phyloP scores from a whole-genome alignment of 2,888 invertebrate species.

The Choristoneura rosaceana region DNA sequence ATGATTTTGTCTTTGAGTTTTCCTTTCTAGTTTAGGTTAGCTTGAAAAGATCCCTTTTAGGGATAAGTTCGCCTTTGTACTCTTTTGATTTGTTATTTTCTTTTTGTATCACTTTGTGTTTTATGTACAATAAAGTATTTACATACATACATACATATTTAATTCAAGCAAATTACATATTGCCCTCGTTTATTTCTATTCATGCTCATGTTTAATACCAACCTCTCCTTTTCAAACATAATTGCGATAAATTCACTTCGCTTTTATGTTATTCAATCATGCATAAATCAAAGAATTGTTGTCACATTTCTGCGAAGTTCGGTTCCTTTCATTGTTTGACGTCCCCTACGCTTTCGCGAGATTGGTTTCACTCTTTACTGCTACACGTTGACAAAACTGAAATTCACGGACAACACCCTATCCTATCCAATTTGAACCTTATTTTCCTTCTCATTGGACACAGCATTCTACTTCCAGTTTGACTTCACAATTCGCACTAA shows the following conservation, averaged over 20 bases:
- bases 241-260: slow-evolving; percentile 33
- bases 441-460: slow-evolving; percentile 8
- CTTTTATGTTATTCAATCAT: slow-evolving; percentile 41
- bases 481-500: slow-evolving; percentile 10
- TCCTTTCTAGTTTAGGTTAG: too few relatives aligned
- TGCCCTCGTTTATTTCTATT: slow-evolving; percentile 1
- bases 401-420: not conserved
- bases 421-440: slow-evolving; percentile 23
- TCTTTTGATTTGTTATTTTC: too few relatives aligned
- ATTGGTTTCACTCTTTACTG: slow-evolving; percentile 76
- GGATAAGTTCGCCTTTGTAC: too few relatives aligned
- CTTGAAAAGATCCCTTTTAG: too few relatives aligned
- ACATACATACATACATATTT: too few relatives aligned
- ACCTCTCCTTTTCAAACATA: slow-evolving; percentile 20
- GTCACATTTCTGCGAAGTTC: slow-evolving; percentile 51
- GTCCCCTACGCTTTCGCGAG: slow-evolving; percentile 67
- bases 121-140: too few relatives aligned
- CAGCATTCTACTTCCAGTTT: not conserved
- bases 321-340: slow-evolving; percentile 58
- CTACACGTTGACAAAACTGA: slow-evolving; percentile 29
- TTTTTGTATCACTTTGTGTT: too few relatives aligned
- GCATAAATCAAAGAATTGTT: slow-evolving; percentile 42
- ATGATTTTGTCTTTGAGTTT: too few relatives aligned
- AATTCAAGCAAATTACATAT: not conserved
- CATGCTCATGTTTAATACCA: not conserved